These are phyloP conservation scores for Megaptera novaeangliae DNA, from an alignment of 2,113 vertebrate species.

Conservation along the genomic window DNA sequence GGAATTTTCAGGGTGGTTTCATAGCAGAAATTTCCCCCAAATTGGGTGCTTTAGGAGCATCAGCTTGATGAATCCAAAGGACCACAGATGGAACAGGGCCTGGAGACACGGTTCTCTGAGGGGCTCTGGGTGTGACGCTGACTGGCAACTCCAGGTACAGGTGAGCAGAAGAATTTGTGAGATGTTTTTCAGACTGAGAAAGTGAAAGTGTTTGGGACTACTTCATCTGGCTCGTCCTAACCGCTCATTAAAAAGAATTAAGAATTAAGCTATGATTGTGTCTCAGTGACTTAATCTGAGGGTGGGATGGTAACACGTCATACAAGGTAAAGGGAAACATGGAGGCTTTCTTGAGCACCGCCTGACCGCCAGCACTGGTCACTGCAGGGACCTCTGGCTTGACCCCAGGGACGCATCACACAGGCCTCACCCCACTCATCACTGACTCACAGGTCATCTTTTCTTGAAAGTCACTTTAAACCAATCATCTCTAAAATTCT, in stretches of 20 bases:
- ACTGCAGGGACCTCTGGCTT: fast-evolving
- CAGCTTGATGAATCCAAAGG: neutral
- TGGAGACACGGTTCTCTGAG: fast-evolving
- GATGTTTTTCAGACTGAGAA: neutral
- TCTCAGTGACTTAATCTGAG: neutral
- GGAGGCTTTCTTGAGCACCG: neutral
- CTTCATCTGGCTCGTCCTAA: neutral
- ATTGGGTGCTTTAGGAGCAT: neutral
- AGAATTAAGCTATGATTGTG: neutral
- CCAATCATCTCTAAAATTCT: neutral
- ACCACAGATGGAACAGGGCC: fast-evolving
- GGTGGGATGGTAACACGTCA: neutral
- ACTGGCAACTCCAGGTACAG: neutral
- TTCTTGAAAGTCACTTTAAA: neutral
- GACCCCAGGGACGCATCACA: neutral
- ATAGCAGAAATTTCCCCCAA: neutral
- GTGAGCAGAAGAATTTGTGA: neutral
- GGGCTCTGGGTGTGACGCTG: fast-evolving
- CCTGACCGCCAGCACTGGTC: neutral
- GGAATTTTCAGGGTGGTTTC: neutral
- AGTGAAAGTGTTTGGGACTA: neutral
- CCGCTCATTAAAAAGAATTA: neutral
- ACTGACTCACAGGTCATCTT: neutral
- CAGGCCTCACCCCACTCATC: neutral
- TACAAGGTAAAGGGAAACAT: neutral